A percentile compares a stretch with the other conserved stretches of the same genome.
phyloP scores from a whole-genome alignment of 2,797 vertebrate species.

The Premnoplex brunnescens region DNA sequence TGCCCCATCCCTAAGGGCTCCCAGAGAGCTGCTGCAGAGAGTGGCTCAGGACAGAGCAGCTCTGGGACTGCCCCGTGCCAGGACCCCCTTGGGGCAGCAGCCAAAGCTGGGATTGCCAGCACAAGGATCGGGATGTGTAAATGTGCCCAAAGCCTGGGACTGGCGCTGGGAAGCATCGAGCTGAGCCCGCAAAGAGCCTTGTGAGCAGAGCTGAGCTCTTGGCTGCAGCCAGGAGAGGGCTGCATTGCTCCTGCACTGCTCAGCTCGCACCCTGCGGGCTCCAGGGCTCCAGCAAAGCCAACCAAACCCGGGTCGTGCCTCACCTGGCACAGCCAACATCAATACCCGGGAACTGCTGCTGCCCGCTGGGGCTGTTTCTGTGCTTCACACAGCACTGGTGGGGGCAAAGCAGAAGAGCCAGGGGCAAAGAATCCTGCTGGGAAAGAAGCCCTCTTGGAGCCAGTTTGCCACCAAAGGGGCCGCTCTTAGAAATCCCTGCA shows the following conservation, averaged over 20 bases:
- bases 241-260: neutral
- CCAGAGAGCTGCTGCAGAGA: neutral
- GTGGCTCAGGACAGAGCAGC: accelerated
- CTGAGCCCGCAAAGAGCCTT: neutral
- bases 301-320: neutral
- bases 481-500: neutral
- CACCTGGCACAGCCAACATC: neutral
- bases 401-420: neutral
- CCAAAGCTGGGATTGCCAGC: neutral
- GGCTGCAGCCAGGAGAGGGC: slow-evolving; percentile 39
- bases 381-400: neutral
- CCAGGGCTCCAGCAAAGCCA: neutral
- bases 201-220: accelerated
- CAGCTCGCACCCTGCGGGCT: accelerated
- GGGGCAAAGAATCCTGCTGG: neutral
- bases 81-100: neutral
- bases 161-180: accelerated
- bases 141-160: neutral
- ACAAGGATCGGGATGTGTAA: accelerated
- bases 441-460: neutral
- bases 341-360: neutral
- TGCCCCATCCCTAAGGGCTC: neutral
- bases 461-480: neutral
- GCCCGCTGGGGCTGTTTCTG: neutral
- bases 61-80: neutral